Evolutionary conservation across 2,797 vertebrate species (phyloP), one percentile per base, ranked within the genome.

Genomic region (Cephalopachus bancanus): DNA sequence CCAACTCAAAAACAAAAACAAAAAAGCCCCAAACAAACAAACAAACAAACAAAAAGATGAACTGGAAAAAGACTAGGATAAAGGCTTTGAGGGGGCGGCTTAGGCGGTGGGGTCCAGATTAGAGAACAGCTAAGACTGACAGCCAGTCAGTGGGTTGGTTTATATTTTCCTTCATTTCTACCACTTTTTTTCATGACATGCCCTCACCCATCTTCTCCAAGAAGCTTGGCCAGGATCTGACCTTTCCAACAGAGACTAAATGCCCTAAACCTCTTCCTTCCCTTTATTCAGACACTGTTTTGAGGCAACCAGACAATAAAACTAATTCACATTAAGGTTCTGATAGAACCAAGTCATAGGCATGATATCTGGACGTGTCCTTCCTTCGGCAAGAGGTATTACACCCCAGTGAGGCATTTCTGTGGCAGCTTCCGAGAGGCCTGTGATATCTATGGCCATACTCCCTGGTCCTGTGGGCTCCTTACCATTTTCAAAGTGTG

Each of bases 371-470:
- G 20, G 67, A 76, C 5, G 26, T 5, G 7, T 30, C 15, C 65
- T 87, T 26, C 30, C 57, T 83, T 75, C 26, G 5, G 24, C 86
- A 17, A 19, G 17, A 55, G 20, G 51, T 44, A 22, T 44, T 64
- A 26, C 64, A 5, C 30, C 59, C 24, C 74, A 26, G 20, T 4
- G 30, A 74, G 75, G 30, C 62, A 19, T 89, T 59, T 85, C 51
- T 44, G 19, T 49, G 59, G 19, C 2, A 6, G 24, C n/a, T 71
- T 71, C 37, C n/a, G 22, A 74, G 80, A n/a, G 3, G 16, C 1
- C 1, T 1, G 15, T 1, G 5, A 30, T 28, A 0, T 74, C 26
- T 26, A 30, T 2, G 17, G 17, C 30, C 37, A 4, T 0, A 5
- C 8, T 53, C 30, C 22, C 60, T 55, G 28, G 20, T 19, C 76